Evolutionary conservation across 2,888 invertebrate species (phyloP), one percentile per base, ranked within the genome.

Genomic region (Cryptops parisi): DNA sequence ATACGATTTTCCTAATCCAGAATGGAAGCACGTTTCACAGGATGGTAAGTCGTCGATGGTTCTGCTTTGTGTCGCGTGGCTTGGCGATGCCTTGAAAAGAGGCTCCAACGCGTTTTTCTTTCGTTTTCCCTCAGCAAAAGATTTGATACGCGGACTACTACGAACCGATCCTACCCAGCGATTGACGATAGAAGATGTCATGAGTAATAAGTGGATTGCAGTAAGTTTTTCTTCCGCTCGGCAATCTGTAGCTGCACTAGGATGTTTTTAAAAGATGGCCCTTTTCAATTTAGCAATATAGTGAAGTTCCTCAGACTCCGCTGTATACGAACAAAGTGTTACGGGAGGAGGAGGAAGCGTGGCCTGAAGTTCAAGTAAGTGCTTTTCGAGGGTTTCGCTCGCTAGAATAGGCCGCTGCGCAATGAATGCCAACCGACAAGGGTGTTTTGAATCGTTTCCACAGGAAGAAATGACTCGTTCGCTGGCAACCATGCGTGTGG

Each of bases 381-480:
- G n/a, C n/a, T n/a, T n/a, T n/a, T n/a, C n/a, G n/a, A n/a, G n/a
- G n/a, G n/a, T n/a, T n/a, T n/a, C n/a, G n/a, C n/a, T n/a, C n/a
- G n/a, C n/a, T n/a, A n/a, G n/a, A n/a, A n/a, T n/a, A n/a, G n/a
- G n/a, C n/a, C n/a, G n/a, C n/a, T n/a, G n/a, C n/a, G n/a, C n/a
- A n/a, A n/a, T n/a, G n/a, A n/a, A 9, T 33, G 6, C 33, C 15
- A 33, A 33, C 6, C 33, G 6, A 9, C 15, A 33, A 33, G 15
- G 33, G 6, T 33, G 6, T 9, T 9, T 33, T 12, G 46, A 38
- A 57, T 5, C n/a, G 6, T 27, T 48, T 64, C n/a, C n/a, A 2
- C 64, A 74, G 72, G 97, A 97, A 70, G 97, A 97, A 73, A 96
- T 98, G 96, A 96, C 90, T 1, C 80, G 93, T 59, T 94, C 96